These are phyloP conservation scores for Blomia tropicalis DNA, from an alignment of 2,888 invertebrate genomes.

Conservation along the genomic window DNA sequence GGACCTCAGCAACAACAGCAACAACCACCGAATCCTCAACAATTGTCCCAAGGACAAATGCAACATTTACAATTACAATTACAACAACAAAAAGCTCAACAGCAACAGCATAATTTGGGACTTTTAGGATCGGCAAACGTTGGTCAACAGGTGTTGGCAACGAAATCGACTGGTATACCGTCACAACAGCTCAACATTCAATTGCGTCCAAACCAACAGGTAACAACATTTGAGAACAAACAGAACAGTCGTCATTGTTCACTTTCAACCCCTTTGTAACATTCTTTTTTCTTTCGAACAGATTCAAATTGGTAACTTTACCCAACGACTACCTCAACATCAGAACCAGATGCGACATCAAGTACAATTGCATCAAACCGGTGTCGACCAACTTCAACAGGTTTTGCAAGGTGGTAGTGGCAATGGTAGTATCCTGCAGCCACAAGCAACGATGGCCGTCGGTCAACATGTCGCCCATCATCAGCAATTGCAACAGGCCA, in stretches of 20 bases:
- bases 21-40: constrained; percentile 10
- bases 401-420: not conserved
- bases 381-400: not conserved
- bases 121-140: not conserved
- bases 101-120: constrained; percentile 11
- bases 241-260: not conserved
- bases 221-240: not conserved
- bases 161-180: not conserved
- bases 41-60: constrained; percentile 1
- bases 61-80: constrained; percentile 10
- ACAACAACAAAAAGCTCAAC: constrained; percentile 16
- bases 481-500: constrained; percentile 29
- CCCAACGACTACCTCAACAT: not conserved
- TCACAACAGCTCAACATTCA: not conserved
- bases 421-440: constrained; percentile 3
- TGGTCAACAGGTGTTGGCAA: constrained; percentile 3
- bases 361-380: not conserved
- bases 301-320: not conserved
- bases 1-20: not conserved
- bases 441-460: not conserved
- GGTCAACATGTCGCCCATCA: constrained; percentile 26
- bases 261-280: not conserved
- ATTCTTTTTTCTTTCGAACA: not conserved
- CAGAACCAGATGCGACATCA: constrained; percentile 6
- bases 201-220: not conserved